These are phyloP conservation scores for Acleris holmiana DNA, from an alignment of 2,888 invertebrate species.

Conservation along the genomic window DNA sequence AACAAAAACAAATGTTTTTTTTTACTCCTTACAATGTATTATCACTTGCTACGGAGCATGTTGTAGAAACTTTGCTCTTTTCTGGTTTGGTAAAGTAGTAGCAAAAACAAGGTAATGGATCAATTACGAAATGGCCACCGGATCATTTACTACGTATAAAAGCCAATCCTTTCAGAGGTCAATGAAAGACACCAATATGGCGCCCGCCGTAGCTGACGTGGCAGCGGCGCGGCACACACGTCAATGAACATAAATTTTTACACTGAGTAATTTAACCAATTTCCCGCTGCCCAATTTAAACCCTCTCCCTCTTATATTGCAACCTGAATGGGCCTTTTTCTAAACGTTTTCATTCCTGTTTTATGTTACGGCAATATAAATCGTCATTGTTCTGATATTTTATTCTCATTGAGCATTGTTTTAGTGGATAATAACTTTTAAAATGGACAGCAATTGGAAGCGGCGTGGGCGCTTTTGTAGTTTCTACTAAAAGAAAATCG, in stretches of 20 bases:
- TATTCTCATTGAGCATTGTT: conserved; percentile 57
- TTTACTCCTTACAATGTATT: too few relatives aligned
- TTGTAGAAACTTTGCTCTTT: not conserved
- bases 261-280: conserved; percentile 54
- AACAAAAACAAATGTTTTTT: not conserved
- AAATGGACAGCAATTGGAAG: conserved; percentile 11
- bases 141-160: not conserved
- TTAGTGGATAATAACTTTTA: conserved; percentile 45
- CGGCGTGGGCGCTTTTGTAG: not conserved
- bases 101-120: not conserved
- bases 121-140: not conserved
- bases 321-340: conserved; percentile 51
- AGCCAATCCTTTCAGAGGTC: conserved; percentile 6
- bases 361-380: conserved; percentile 47
- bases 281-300: conserved; percentile 50
- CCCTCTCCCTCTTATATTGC: conserved; percentile 44
- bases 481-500: conserved; percentile 4
- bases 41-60: not conserved
- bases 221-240: conserved; percentile 25
- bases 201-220: conserved; percentile 4
- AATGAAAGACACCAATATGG: not conserved
- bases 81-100: not conserved
- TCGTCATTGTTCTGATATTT: conserved; percentile 53
- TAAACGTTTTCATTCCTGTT: conserved; percentile 59
- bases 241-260: conserved; percentile 53